These are phyloP conservation scores for Drosophila conformis DNA, from an alignment of 2,888 invertebrate species.

Conservation along the genomic window DNA sequence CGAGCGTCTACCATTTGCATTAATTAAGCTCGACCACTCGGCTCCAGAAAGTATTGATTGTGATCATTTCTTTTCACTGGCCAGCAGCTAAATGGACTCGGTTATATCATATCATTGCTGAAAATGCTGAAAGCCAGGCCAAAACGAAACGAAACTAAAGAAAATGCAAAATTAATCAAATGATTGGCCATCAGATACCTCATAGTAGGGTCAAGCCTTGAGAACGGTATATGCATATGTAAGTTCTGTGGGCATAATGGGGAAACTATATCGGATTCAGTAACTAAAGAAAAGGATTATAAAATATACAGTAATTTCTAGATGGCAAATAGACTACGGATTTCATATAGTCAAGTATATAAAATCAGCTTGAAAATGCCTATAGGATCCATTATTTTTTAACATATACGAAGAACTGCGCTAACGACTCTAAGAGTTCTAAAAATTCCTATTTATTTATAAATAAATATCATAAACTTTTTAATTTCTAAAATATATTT, in stretches of 20 bases:
- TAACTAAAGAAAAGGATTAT: not conserved
- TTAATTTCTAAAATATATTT: not conserved
- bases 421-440: too few species aligned
- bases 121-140: conserved; percentile 9
- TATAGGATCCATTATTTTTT: not conserved
- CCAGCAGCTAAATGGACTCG: conserved; percentile 38
- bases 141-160: conserved; percentile 2
- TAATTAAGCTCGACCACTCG: conserved; percentile 63
- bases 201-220: not conserved
- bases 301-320: not conserved
- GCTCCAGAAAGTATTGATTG: conserved; percentile 62
- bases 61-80: conserved; percentile 65
- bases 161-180: not conserved
- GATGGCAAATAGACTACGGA: not conserved
- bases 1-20: conserved; percentile 70
- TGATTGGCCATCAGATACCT: conserved; percentile 9
- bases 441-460: not conserved
- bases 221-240: not conserved
- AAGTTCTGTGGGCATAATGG: not conserved
- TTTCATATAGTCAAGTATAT: not conserved
- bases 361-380: not conserved
- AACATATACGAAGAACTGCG: not conserved
- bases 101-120: conserved; percentile 33
- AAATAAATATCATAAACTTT: not conserved
- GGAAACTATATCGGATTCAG: not conserved